Evolutionary conservation across 37 sponge, comb jelly and placozoan genomes (phyloP).

Genomic region (Bolinopsis microptera): DNA sequence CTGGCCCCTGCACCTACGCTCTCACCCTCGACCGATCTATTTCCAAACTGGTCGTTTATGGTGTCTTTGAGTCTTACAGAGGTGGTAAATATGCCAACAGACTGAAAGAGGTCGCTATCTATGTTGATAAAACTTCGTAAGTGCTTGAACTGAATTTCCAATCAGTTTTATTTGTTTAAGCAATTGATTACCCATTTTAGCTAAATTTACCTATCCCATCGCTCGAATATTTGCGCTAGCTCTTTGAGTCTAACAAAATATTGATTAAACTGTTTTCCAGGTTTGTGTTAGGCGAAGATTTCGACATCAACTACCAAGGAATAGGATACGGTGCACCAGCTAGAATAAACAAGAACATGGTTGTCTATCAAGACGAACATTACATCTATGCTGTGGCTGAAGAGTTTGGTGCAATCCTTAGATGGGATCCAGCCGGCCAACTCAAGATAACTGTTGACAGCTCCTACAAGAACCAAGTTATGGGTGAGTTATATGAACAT

Average conservation of each 20-base stretch:
- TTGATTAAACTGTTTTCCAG: too few relatives aligned
- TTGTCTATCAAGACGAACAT: conserved; percentile 30
- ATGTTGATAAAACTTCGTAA: conserved; percentile 34
- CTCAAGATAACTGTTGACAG: background rate
- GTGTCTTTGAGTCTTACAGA: background rate
- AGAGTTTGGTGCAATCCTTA: background rate
- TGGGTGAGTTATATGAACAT: conserved; percentile 25
- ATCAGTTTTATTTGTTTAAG: too few relatives aligned
- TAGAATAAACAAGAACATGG: conserved; percentile 5
- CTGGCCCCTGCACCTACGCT: conserved; percentile 46
- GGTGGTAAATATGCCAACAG: conserved; percentile 16
- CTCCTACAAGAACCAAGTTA: background rate
- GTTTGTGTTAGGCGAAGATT: conserved; percentile 23
- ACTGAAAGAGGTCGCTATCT: conserved; percentile 28
- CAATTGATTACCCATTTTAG: too few relatives aligned
- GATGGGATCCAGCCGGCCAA: conserved; percentile 62
- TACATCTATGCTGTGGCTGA: conserved; percentile 52
- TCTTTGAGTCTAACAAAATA: too few relatives aligned
- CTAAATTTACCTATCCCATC: too few relatives aligned
- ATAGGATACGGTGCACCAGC: conserved; percentile 47
- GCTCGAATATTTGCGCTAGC: too few relatives aligned
- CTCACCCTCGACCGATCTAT: conserved; percentile 30
- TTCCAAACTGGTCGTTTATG: conserved; percentile 5
- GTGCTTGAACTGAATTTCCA: background rate
- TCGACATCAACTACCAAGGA: conserved; percentile 55